Evolutionary conservation across 2,888 invertebrate genomes (phyloP).

Genomic region (Acanthosoma haemorrhoidale): DNA sequence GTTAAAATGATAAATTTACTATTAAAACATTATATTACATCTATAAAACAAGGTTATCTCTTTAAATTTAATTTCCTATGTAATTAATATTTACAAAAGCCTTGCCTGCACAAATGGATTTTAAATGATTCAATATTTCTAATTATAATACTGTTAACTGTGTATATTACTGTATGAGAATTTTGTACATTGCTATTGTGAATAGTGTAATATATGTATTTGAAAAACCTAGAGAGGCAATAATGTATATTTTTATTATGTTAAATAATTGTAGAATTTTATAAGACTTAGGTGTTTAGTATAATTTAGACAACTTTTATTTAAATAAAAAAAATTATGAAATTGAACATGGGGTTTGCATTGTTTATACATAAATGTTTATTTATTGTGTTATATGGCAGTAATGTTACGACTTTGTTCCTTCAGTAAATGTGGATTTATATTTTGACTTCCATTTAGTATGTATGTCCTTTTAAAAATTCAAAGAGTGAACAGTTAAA

Average conservation of each 20-base stretch:
- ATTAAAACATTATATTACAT: too few species aligned
- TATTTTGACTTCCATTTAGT: constrained; percentile 23
- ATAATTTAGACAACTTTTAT: background rate
- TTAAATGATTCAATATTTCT: constrained; percentile 1
- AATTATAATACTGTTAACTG: background rate
- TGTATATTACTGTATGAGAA: constrained; percentile 20
- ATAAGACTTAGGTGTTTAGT: constrained; percentile 23
- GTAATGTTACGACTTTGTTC: background rate
- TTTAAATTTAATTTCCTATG: background rate
- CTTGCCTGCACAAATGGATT: constrained; percentile 23
- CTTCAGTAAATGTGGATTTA: background rate
- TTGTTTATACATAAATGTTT: background rate
- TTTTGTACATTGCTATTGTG: constrained; percentile 22
- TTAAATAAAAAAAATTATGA: background rate
- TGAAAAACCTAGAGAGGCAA: constrained; percentile 18
- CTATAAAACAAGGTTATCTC: too few species aligned
- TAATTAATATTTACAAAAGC: background rate
- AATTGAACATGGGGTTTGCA: background rate
- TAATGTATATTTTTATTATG: constrained; percentile 29
- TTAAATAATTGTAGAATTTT: constrained; percentile 25
- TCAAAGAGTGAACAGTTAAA: background rate
- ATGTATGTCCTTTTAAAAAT: background rate
- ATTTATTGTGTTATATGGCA: constrained; percentile 4
- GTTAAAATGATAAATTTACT: too few species aligned
- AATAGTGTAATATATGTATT: constrained; percentile 23